Evolutionary conservation across 2,797 vertebrate genomes (phyloP).

Genomic region (Manis crassicaudata): DNA sequence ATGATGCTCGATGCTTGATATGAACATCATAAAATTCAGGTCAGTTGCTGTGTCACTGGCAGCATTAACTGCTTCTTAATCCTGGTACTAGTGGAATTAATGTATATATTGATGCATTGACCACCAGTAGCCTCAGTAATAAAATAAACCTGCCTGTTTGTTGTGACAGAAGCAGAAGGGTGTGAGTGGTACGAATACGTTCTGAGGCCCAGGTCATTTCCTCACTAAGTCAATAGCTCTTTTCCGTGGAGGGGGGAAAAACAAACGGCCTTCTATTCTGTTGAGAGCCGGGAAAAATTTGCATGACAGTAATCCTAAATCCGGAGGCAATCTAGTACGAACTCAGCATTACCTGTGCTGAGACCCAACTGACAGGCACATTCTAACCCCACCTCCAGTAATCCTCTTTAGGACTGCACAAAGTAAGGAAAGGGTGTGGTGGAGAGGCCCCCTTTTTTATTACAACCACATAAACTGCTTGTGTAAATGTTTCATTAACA

Average conservation of each 20-base stretch:
- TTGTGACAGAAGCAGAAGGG: slow-evolving; percentile 67
- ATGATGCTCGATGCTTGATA: neutral
- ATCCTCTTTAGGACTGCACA: slow-evolving; percentile 86
- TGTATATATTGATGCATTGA: slow-evolving; percentile 50
- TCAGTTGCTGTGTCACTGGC: slow-evolving; percentile 58
- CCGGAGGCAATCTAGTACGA: slow-evolving; percentile 86
- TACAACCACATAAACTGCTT: slow-evolving; percentile 86
- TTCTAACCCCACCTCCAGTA: slow-evolving; percentile 71
- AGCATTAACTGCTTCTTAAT: slow-evolving; percentile 75
- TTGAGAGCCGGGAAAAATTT: slow-evolving; percentile 79
- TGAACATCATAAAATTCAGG: slow-evolving; percentile 48
- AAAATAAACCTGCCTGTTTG: slow-evolving; percentile 61
- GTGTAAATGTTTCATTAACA: slow-evolving; percentile 89
- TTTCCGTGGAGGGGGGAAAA: slow-evolving; percentile 78
- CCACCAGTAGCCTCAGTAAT: slow-evolving; percentile 71
- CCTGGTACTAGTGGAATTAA: slow-evolving; percentile 68
- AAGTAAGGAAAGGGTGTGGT: slow-evolving; percentile 86
- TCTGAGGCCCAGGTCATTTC: slow-evolving; percentile 80
- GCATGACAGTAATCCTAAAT: slow-evolving; percentile 81
- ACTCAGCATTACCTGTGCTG: slow-evolving; percentile 83
- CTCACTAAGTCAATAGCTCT: slow-evolving; percentile 85
- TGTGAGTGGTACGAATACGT: slow-evolving; percentile 75
- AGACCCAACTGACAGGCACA: slow-evolving; percentile 86
- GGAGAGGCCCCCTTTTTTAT: slow-evolving; percentile 84
- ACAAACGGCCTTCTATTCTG: slow-evolving; percentile 83